Conservation (phyloP, 2,113 vertebrate species). For the Gallinago undulata region DNA sequence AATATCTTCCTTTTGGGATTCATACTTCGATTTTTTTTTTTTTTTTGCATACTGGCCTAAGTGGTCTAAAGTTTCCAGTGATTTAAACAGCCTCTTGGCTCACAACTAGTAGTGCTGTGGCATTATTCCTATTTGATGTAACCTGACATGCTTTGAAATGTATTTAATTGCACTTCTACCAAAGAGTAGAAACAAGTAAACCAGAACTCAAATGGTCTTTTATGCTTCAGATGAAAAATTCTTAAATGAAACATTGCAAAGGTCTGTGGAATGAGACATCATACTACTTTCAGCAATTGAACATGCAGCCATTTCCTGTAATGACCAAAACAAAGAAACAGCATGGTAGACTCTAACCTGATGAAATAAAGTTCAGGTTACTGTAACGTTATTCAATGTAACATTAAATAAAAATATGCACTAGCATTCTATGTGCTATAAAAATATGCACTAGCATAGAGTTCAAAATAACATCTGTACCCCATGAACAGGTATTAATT, state of each 20-base stretch:
- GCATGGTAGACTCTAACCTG: not conserved
- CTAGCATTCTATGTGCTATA: not conserved
- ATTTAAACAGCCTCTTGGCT: not conserved
- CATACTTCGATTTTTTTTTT: not conserved
- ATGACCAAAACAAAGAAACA: not conserved
- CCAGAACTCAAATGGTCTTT: not conserved
- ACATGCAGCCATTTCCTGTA: not conserved
- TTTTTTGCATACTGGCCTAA: not conserved
- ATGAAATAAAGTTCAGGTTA: not conserved
- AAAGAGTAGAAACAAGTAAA: not conserved
- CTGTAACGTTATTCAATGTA: not conserved
- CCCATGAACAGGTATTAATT: not conserved
- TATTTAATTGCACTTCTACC: not conserved
- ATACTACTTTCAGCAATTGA: not conserved
- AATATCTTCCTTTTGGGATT: not conserved
- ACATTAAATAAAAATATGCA: not conserved
- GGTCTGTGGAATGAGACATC: not conserved
- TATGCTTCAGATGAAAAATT: not conserved
- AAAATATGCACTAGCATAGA: not conserved
- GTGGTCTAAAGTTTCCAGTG: not conserved
- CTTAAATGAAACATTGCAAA: not conserved
- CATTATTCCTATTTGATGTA: not conserved
- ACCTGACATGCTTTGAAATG: not conserved
- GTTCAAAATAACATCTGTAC: not conserved
- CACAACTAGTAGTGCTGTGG: not conserved